Evolutionary conservation across 92 coral and sea anemone genomes (phyloP).

Genomic region (Epizoanthus rinbou): DNA sequence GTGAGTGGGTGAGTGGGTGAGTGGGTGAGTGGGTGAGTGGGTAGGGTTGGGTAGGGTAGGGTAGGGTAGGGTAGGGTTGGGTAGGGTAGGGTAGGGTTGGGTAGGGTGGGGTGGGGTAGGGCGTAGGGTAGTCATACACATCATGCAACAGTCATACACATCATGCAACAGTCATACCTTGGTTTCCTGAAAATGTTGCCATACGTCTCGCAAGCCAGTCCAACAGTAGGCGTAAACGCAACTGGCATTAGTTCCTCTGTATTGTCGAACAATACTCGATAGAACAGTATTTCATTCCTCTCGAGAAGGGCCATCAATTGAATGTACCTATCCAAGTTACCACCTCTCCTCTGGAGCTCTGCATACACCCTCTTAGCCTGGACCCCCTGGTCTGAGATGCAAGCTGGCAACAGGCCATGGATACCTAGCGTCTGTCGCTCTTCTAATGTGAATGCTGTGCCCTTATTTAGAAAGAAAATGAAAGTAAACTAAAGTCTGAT

Average conservation of each 20-base stretch:
- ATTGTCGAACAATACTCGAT: slow-evolving; percentile 80
- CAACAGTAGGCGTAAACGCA: slow-evolving; percentile 96
- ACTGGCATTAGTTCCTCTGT: slow-evolving; percentile 94
- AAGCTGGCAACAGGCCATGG: slow-evolving; percentile 91
- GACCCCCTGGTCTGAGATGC: slow-evolving; percentile 64
- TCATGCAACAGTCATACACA: too few species aligned
- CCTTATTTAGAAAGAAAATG: slow-evolving; percentile 50
- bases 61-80: too few species aligned
- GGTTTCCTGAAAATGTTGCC: slow-evolving; percentile 89
- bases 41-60: too few species aligned
- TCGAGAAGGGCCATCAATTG: slow-evolving; percentile 89
- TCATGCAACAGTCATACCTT: background rate
- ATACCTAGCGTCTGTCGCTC: slow-evolving; percentile 95
- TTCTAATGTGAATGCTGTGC: slow-evolving; percentile 88
- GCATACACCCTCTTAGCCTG: slow-evolving; percentile 75
- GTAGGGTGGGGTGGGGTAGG: too few species aligned
- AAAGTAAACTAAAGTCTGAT: too few species aligned
- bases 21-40: too few species aligned
- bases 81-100: too few species aligned
- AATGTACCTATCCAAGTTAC: slow-evolving; percentile 82
- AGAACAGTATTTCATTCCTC: slow-evolving; percentile 86
- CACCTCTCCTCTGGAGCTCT: slow-evolving; percentile 69
- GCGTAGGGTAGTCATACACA: too few species aligned
- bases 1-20: too few species aligned
- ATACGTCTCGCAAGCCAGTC: slow-evolving; percentile 95